Percentiles rank a stretch among this genome's conserved stretches.
Conservation (phyloP, 2,113 vertebrate species). For the Catharus fuscescens region DNA sequence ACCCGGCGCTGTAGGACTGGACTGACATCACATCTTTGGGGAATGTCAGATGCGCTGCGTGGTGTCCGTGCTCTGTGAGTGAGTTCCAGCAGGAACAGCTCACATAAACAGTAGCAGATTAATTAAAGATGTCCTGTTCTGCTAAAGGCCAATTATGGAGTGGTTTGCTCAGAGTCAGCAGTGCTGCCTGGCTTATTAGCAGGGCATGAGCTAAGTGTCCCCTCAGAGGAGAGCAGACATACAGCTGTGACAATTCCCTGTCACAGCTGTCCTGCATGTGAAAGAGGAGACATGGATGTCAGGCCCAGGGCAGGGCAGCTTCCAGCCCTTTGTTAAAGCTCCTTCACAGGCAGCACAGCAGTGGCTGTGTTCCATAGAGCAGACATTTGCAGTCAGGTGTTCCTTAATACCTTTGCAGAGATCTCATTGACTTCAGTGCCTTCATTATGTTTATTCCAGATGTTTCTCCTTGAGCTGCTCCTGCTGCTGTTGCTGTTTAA, state of each 20-base stretch:
- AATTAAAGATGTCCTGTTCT: conserved; percentile 39
- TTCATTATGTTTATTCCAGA: not conserved
- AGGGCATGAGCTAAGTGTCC: not conserved
- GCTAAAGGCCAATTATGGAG: conserved; percentile 5
- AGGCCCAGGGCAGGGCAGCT: not conserved
- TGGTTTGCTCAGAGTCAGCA: not conserved
- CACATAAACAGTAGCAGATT: conserved; percentile 6
- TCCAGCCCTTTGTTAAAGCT: not conserved
- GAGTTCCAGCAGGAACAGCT: not conserved
- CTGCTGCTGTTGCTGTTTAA: not conserved
- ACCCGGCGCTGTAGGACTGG: not conserved
- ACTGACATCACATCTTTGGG: not conserved
- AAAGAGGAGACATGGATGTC: not conserved
- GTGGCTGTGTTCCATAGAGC: not conserved
- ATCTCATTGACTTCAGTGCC: not conserved
- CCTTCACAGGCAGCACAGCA: not conserved
- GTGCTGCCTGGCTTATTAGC: not conserved
- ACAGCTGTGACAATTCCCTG: not conserved
- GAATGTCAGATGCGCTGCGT: not conserved
- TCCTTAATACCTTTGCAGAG: not conserved
- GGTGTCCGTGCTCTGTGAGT: not conserved
- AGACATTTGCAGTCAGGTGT: not conserved
- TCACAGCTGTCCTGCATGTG: not conserved
- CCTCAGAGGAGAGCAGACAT: not conserved
- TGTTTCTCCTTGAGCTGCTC: not conserved